Conservation (phyloP, 2,888 invertebrate species). For the Sialis fuliginosa region DNA sequence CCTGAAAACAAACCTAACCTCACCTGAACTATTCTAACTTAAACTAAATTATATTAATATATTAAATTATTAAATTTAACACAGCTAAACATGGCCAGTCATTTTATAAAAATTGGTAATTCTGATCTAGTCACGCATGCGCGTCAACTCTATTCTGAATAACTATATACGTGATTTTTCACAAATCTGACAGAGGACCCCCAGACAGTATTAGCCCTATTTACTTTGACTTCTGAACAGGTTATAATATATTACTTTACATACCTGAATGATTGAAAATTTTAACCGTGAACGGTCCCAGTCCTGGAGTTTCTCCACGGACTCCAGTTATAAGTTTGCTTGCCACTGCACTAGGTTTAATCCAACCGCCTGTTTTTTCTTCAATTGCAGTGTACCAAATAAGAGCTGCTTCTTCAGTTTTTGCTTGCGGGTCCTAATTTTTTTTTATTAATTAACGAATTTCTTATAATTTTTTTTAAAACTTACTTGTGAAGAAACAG, state of each 20-base stretch:
- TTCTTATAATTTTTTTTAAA: not conserved
- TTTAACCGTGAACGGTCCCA: slow-evolving; percentile 57
- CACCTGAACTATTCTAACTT: no score
- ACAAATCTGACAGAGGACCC: no score
- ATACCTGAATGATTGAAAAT: slow-evolving; percentile 27
- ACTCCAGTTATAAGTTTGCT: slow-evolving; percentile 38
- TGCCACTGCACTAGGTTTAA: slow-evolving; percentile 30
- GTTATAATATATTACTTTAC: not conserved
- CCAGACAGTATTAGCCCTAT: slow-evolving; percentile 52
- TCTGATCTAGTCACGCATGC: no score
- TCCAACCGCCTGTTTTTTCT: slow-evolving; percentile 41
- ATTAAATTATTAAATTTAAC: no score
- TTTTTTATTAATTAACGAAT: not conserved
- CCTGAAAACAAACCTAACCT: no score
- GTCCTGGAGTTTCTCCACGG: slow-evolving; percentile 57
- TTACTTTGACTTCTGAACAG: slow-evolving; percentile 9
- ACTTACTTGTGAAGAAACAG: slow-evolving; percentile 34
- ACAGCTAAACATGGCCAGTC: no score
- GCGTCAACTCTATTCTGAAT: no score
- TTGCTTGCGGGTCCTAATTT: slow-evolving; percentile 11
- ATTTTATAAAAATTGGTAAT: no score
- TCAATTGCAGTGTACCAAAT: slow-evolving; percentile 75
- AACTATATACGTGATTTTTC: no score
- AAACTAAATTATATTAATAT: no score
- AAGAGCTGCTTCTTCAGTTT: slow-evolving; percentile 39